Percentiles rank a stretch among this genome's conserved stretches.
Evolutionary conservation across 2,888 invertebrate genomes (phyloP).

Genomic region (Agrotis puta): DNA sequence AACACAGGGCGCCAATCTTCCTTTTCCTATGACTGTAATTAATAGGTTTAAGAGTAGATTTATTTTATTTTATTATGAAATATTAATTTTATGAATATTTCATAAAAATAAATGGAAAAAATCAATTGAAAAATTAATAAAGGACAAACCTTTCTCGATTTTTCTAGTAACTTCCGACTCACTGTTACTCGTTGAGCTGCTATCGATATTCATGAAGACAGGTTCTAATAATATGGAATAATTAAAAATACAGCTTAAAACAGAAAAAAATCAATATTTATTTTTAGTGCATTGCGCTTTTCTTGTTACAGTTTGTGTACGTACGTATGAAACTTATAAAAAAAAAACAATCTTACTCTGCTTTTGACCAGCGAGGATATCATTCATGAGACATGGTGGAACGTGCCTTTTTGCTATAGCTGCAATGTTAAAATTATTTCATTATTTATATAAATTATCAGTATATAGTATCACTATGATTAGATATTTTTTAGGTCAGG

Average conservation of each 20-base stretch:
- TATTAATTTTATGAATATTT: too few relatives aligned
- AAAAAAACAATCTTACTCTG: slow-evolving; percentile 4
- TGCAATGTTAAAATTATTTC: slow-evolving; percentile 8
- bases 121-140: too few relatives aligned
- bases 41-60: background rate
- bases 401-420: slow-evolving; percentile 29
- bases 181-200: background rate
- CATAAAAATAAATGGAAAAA: background rate
- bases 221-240: too few relatives aligned
- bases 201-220: background rate
- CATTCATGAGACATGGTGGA: slow-evolving; percentile 16
- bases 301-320: too few relatives aligned
- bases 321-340: too few relatives aligned
- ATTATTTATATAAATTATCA: background rate
- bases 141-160: slow-evolving; percentile 45
- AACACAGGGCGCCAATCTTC: slow-evolving; percentile 16
- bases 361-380: slow-evolving; percentile 5
- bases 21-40: slow-evolving; percentile 41
- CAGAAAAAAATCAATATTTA: too few relatives aligned
- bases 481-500: background rate
- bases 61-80: too few relatives aligned
- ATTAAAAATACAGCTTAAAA: too few relatives aligned
- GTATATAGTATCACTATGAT: background rate
- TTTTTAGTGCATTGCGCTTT: too few relatives aligned
- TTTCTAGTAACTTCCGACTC: slow-evolving; percentile 22